Percentiles rank a stretch among this genome's conserved stretches.
Conservation (phyloP, 2,113 vertebrate species). For the Tachuris rubrigastra region DNA sequence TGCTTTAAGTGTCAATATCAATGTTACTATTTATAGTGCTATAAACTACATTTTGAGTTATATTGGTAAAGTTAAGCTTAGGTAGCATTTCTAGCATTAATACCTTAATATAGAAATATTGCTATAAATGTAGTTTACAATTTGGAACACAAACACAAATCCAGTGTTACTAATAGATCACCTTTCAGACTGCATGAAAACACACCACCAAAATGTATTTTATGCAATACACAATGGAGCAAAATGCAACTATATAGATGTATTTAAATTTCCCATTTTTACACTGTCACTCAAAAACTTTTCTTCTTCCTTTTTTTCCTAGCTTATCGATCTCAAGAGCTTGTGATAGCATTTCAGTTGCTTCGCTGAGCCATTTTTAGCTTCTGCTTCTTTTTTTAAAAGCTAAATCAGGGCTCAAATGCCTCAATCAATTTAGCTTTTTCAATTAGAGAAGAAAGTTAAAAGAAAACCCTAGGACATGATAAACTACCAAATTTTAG, state of each 20-base stretch:
- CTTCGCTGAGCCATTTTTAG: slow-evolving; percentile 75
- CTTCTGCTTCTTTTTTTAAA: slow-evolving; percentile 76
- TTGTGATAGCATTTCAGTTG: slow-evolving; percentile 74
- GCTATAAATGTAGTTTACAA: slow-evolving; percentile 67
- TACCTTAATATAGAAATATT: slow-evolving; percentile 65
- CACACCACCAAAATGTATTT: slow-evolving; percentile 38
- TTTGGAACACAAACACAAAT: slow-evolving; percentile 69
- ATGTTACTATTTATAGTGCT: slow-evolving; percentile 70
- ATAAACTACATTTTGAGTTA: slow-evolving; percentile 69
- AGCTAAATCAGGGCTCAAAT: slow-evolving; percentile 75
- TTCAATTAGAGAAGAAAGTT: slow-evolving; percentile 71
- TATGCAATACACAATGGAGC: slow-evolving; percentile 48
- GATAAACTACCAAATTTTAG: slow-evolving; percentile 34
- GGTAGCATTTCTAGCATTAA: slow-evolving; percentile 60
- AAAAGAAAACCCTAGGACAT: slow-evolving; percentile 60
- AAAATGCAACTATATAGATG: slow-evolving; percentile 65
- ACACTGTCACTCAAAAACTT: slow-evolving; percentile 79
- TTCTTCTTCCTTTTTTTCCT: slow-evolving; percentile 38
- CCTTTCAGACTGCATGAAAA: slow-evolving; percentile 45
- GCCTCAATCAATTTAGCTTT: slow-evolving; percentile 74
- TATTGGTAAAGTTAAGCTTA: slow-evolving; percentile 62
- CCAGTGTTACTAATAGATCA: slow-evolving; percentile 66
- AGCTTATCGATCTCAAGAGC: slow-evolving; percentile 77
- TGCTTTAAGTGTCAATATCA: slow-evolving; percentile 66
- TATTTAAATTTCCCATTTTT: slow-evolving; percentile 79